These are phyloP conservation scores for Sardina pilchardus DNA, from an alignment of 2,113 vertebrate species.

Conservation along the genomic window DNA sequence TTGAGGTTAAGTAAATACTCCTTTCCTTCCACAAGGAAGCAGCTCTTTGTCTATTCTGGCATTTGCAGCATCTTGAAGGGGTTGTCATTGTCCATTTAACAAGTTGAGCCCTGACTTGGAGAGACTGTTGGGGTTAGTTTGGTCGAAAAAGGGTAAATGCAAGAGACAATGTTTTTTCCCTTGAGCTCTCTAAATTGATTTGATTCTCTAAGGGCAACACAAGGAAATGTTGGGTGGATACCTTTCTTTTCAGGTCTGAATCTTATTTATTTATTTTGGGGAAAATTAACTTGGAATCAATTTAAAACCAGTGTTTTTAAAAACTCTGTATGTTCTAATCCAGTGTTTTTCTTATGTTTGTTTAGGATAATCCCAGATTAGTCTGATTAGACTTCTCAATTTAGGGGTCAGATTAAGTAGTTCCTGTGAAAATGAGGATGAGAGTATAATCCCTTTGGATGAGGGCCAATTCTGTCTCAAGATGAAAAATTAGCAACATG, in stretches of 20 bases:
- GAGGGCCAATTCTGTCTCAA: not conserved
- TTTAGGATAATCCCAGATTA: constrained; percentile 52
- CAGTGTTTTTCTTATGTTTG: constrained; percentile 41
- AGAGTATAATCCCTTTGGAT: constrained; percentile 5
- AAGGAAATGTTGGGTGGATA: not conserved
- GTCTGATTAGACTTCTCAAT: constrained; percentile 41
- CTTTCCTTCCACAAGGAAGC: not conserved
- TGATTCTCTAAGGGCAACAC: not conserved
- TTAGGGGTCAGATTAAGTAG: constrained; percentile 23
- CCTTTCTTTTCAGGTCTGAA: not conserved
- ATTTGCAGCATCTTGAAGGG: constrained; percentile 25
- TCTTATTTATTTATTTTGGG: constrained; percentile 9
- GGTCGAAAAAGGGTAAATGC: not conserved
- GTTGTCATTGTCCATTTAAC: not conserved
- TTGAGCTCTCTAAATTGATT: not conserved
- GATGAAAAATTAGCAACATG: not conserved
- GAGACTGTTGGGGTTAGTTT: not conserved
- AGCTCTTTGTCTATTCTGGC: constrained; percentile 24
- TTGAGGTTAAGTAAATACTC: not conserved
- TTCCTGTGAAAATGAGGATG: constrained; percentile 17
- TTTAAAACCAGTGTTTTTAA: not conserved
- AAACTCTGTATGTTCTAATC: constrained; percentile 30
- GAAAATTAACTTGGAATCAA: constrained; percentile 5
- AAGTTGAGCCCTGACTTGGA: not conserved
- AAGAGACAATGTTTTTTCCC: too few relatives aligned